phyloP scores from a whole-genome alignment of 2,888 invertebrate genomes.

The Drosophila greeni region DNA sequence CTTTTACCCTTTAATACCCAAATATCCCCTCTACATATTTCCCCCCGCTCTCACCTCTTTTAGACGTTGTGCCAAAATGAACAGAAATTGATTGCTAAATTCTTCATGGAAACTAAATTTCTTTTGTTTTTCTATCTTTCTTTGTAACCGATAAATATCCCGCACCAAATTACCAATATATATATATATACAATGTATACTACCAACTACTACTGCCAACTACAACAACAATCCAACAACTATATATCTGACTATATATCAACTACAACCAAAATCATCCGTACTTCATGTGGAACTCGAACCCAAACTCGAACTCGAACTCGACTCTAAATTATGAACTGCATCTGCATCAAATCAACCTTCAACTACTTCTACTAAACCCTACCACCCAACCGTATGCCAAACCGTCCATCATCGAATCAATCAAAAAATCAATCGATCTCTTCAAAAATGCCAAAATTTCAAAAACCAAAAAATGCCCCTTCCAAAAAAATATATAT shows the following conservation, averaged over 20 bases:
- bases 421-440: constrained; percentile 11
- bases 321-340: constrained; percentile 63
- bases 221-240: constrained; percentile 32
- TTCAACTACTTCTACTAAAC: constrained; percentile 12
- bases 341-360: constrained; percentile 59
- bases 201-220: constrained; percentile 36
- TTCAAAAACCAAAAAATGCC: constrained; percentile 10
- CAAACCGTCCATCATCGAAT: constrained; percentile 37
- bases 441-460: constrained; percentile 23
- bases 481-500: neutral
- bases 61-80: constrained; percentile 41
- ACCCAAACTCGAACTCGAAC: constrained; percentile 55
- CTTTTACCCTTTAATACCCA: constrained; percentile 6
- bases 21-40: neutral
- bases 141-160: constrained; percentile 49
- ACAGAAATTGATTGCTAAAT: constrained; percentile 55
- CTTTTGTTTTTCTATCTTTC: constrained; percentile 57
- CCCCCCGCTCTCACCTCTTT: constrained; percentile 12
- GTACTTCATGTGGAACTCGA: constrained; percentile 38
- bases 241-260: constrained; percentile 30
- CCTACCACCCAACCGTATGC: constrained; percentile 38
- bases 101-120: constrained; percentile 52
- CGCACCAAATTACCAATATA: constrained; percentile 61
- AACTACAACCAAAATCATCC: constrained; percentile 60
- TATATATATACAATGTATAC: constrained; percentile 35